Conservation (phyloP, 2,113 vertebrate species). For the Crocuta crocuta region DNA sequence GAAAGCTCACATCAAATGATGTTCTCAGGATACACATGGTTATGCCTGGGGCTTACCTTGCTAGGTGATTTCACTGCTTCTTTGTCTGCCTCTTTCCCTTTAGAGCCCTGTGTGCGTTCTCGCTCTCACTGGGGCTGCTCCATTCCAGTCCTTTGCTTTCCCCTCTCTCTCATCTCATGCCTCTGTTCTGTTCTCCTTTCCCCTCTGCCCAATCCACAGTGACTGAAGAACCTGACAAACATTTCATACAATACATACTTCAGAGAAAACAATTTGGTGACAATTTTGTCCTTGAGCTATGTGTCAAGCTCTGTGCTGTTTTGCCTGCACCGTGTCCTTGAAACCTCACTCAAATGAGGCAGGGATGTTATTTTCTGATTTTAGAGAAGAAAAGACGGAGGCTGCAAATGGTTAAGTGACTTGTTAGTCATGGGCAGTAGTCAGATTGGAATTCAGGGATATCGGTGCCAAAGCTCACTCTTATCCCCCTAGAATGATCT, state of each 20-base stretch:
- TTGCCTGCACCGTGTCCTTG: not conserved
- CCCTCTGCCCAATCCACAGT: not conserved
- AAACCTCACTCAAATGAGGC: not conserved
- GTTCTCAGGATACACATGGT: not conserved
- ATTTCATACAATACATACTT: not conserved
- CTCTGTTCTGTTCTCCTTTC: not conserved
- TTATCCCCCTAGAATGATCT: not conserved
- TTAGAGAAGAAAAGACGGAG: not conserved
- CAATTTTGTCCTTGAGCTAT: not conserved
- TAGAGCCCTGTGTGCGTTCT: conserved; percentile 19
- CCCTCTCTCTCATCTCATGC: not conserved
- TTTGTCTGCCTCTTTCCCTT: not conserved
- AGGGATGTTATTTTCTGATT: not conserved
- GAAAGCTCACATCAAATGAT: not conserved
- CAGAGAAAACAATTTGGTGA: not conserved
- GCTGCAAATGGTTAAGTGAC: not conserved
- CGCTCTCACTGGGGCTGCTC: not conserved
- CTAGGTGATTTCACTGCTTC: conserved; percentile 13
- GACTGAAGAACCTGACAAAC: not conserved
- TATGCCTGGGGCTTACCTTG: not conserved
- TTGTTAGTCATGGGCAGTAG: not conserved
- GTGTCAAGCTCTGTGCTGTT: not conserved
- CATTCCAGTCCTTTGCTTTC: not conserved
- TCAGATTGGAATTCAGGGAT: not conserved
- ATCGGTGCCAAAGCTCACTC: not conserved